Conservation (phyloP, 2,888 invertebrate species). For the Agriopis aurantiaria region DNA sequence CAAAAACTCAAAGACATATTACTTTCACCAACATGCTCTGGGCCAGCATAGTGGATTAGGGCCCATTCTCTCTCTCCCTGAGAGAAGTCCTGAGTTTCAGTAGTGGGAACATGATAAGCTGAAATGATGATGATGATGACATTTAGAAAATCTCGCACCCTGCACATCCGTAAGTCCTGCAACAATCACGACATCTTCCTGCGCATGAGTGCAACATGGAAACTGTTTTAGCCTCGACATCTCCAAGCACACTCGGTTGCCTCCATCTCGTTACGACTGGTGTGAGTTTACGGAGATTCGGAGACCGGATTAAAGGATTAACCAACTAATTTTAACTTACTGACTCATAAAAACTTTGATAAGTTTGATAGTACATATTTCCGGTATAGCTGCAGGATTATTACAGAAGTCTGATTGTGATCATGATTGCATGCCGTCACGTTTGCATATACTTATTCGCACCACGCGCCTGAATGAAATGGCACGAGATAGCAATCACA, state of each 20-base stretch:
- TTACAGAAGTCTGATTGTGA: too few relatives aligned
- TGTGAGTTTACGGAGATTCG: slow-evolving; percentile 13
- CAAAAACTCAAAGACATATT: too few relatives aligned
- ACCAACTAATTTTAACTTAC: slow-evolving; percentile 6
- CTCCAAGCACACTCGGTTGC: slow-evolving; percentile 41
- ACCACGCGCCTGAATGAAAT: too few relatives aligned
- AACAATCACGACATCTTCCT: slow-evolving; percentile 44
- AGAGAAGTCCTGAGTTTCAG: not conserved
- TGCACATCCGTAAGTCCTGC: slow-evolving; percentile 11
- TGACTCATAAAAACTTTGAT: slow-evolving; percentile 11
- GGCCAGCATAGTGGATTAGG: too few relatives aligned
- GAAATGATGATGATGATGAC: not conserved
- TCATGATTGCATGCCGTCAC: too few relatives aligned
- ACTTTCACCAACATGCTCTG: too few relatives aligned
- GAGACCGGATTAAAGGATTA: slow-evolving; percentile 23
- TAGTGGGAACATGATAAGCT: not conserved
- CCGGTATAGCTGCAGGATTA: not conserved
- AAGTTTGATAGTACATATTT: not conserved
- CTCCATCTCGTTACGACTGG: slow-evolving; percentile 39
- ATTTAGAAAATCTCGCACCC: slow-evolving; percentile 23
- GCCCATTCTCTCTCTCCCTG: too few relatives aligned
- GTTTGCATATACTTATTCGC: too few relatives aligned
- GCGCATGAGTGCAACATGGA: slow-evolving; percentile 60
- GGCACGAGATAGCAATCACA: too few relatives aligned
- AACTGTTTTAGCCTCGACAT: slow-evolving; percentile 61